These are phyloP conservation scores for Semotilus atromaculatus DNA, from an alignment of 2,797 vertebrate species.

Conservation along the genomic window DNA sequence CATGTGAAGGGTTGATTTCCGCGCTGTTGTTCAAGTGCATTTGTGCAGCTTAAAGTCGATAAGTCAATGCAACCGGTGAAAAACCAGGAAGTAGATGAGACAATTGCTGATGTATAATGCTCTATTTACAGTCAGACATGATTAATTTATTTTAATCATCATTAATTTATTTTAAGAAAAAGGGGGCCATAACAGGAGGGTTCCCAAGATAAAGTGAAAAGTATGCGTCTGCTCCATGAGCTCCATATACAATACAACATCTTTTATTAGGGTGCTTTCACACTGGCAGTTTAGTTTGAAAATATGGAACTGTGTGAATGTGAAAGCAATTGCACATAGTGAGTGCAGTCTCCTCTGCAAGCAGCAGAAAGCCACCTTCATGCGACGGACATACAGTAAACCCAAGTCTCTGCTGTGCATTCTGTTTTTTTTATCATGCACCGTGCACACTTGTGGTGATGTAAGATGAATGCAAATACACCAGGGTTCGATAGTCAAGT, in stretches of 20 bases:
- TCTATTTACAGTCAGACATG: conserved; percentile 1
- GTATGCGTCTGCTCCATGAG: not conserved
- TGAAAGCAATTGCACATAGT: not conserved
- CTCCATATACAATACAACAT: not conserved
- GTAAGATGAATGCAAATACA: not conserved
- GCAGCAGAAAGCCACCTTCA: not conserved
- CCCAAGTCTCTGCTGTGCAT: not conserved
- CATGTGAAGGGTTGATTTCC: conserved; percentile 53
- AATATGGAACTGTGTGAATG: not conserved
- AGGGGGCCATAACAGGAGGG: not conserved
- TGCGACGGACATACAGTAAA: not conserved
- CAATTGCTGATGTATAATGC: not conserved
- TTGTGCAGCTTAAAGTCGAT: not conserved
- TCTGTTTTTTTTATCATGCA: not conserved
- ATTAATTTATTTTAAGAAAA: not conserved
- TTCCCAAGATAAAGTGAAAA: not conserved
- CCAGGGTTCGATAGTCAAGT: not conserved
- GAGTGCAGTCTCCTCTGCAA: not conserved
- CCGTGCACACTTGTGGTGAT: not conserved
- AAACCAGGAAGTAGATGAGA: not conserved
- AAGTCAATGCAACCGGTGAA: not conserved
- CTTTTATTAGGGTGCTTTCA: not conserved
- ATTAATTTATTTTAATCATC: not conserved
- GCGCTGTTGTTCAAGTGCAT: conserved; percentile 33
- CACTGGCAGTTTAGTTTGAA: not conserved